phyloP scores from a whole-genome alignment of 2,113 vertebrate species.

The Gavialis gangeticus region DNA sequence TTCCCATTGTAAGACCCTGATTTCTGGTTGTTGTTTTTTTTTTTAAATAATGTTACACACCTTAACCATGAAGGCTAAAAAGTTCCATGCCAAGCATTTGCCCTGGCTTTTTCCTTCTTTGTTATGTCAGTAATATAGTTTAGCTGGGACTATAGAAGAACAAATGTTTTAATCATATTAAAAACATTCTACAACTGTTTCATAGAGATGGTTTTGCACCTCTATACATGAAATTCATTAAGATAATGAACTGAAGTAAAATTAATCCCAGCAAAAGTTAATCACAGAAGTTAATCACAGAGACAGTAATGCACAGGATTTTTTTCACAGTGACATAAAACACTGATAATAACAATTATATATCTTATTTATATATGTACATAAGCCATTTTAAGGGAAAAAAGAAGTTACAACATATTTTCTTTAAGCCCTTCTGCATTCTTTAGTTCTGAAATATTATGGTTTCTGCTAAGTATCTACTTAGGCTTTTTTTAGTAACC shows the following conservation, averaged over 20 bases:
- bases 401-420: not conserved
- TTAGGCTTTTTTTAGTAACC: not conserved
- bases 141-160: not conserved
- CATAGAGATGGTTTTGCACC: too few relatives aligned
- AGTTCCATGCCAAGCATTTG: not conserved
- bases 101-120: not conserved
- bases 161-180: too few relatives aligned
- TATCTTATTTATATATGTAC: not conserved
- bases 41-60: not conserved
- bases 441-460: not conserved
- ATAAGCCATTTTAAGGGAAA: not conserved
- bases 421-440: not conserved
- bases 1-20: not conserved
- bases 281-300: not conserved
- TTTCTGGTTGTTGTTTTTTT: not conserved
- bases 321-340: too few relatives aligned
- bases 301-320: not conserved
- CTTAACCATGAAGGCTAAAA: not conserved
- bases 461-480: not conserved
- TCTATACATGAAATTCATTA: not conserved
- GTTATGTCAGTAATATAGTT: not conserved
- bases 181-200: too few relatives aligned
- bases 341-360: not conserved
- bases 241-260: not conserved
- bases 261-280: not conserved